Evolutionary conservation across 2,888 invertebrate species (phyloP), one percentile per base, ranked within the genome.

Genomic region (Rotaria magnacalcarata): DNA sequence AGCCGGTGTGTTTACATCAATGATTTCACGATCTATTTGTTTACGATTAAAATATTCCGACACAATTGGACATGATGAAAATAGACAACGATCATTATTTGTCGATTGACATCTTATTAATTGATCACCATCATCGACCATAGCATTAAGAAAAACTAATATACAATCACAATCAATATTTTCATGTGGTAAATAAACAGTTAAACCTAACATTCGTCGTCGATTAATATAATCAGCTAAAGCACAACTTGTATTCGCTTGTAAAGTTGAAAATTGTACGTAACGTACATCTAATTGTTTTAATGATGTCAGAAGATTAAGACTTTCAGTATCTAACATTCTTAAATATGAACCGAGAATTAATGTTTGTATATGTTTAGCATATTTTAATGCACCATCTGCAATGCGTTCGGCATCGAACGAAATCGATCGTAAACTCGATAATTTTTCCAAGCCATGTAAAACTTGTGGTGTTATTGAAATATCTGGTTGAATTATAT

Each of bases 61-160:
- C 14, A 67, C 67, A 19, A 67, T 67, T 7, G 27, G 34, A 67
- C 67, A 67, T 41, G 67, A 67, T 34, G 67, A 67, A 67, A 67
- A 67, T 67, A 67, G 19, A 67, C 67, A 67, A 34, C 67, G 67
- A 67, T 67, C 67, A 67, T 67, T 67, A 34, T 67, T 16, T 67
- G 19, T 67, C 11, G 67, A 67, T 41, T 67, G 67, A 67, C 67
- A 67, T 67, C 16, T 67, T 14, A 34, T 67, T 67, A 16, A 34
- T 67, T 67, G 67, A 19, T 67, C 67, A 19, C 67, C 67, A 67
- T 67, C 34, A 67, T 67, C 41, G 19, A 67, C 24, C 67, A 67
- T 67, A 41, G 34, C 34, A 19, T 67, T 67, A 34, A 67, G 67
- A 41, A 67, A 67, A 27, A 19, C 41, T 67, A 67, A 41, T 34